Base-by-base conservation (phyloP, 30 jellyfish, hydroid and myxozoan species). In the Thelohanellus kitauei region DNA sequence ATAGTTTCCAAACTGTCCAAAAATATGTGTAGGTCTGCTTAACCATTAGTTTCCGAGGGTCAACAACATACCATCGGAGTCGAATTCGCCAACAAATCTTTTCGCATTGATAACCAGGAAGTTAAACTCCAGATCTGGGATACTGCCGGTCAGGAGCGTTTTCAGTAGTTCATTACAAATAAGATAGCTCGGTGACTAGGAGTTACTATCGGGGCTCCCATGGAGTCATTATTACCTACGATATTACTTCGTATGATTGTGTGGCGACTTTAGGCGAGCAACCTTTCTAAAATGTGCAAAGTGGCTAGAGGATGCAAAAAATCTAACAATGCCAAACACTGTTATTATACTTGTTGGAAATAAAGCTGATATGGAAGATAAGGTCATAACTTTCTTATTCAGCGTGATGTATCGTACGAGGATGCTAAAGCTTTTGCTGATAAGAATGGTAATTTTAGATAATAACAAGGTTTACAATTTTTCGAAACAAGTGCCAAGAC, bases 371-470 rank as follows among this genome's bases (percentile, higher is more conserved):
- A 51, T 62, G 53, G 97, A 78, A 31, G 97, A 78, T 11, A 35
- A 87, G 41, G 93, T 61, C 41, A 87, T 75, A 17, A 75, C 93
- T 4, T 75, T 75, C 45, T 37, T 75, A n/a, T n/a, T n/a, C 45
- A 82, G 90, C 67, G 99, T 21, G 99, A 82, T 51, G 99, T 82
- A 21, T 64, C 99, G 11, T 82, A 56, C 38, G 89, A 64, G 53
- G 99, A 82, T 45, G 99, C 99, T 18, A 82, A 65, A 39, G 87
- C 60, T 41, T 82, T 82, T 60, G 99, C 99, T 35, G 90, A 82
- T 20, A 90, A 82, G 56, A 64, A 82, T 46, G 99, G 98, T 78
- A 31, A 16, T 51, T 37, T 18, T 2, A 11, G 14, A 17, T 17
- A 3, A 32, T 19, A 8, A 23, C 8, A 16, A 73, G 92, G 95